Base-by-base conservation (phyloP, 2,113 vertebrate species). In the Gasterosteus aculeatus region DNA sequence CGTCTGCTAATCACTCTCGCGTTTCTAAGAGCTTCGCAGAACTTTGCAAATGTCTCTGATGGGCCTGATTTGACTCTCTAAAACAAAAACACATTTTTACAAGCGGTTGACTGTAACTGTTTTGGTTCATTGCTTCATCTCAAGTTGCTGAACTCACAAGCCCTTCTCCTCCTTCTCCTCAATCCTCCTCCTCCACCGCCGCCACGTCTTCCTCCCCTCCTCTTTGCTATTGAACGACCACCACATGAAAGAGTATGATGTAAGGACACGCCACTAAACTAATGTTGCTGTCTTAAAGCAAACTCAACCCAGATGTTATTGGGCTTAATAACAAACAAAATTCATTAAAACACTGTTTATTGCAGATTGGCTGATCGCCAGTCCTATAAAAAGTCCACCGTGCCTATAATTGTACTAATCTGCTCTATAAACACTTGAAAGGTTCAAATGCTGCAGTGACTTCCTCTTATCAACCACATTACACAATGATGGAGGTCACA, bases 181-280 rank as follows among this genome's bases (percentile, higher is more conserved):
- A 3, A 3, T 16, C 67, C 2, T 39, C 31, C 22, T 68, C 38
- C 72, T 47, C 53, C 60, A 46, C 31, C 29, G 51, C 59, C 38
- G 44, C 56, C 67, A 39, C 54, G 61, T 7, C 72, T 44, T 80
- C 72, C 73, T 80, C 71, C 74, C 59, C 61, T 84, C 74, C 66
- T 60, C 67, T 60, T 68, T 72, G 78, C 76, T 61, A 72, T 79
- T 91, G 76, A 87, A 85, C 75, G 83, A 81, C 80, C 84, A 79
- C 86, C 88, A 92, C 87, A 87, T 92, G 85, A 89, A 92, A 93
- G 89, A 56, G 82, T 61, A 82, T 92, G 90, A 90, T 87, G 89
- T 92, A 91, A 92, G 87, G 88, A 80, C 72, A 63, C 46, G 16
- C 46, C 46, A 15, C 82, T 84, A 82, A 88, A 85, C 86, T 80